Evolutionary conservation across 2,113 vertebrate species (phyloP).

Genomic region (Cryptomyrus ogoouensis): DNA sequence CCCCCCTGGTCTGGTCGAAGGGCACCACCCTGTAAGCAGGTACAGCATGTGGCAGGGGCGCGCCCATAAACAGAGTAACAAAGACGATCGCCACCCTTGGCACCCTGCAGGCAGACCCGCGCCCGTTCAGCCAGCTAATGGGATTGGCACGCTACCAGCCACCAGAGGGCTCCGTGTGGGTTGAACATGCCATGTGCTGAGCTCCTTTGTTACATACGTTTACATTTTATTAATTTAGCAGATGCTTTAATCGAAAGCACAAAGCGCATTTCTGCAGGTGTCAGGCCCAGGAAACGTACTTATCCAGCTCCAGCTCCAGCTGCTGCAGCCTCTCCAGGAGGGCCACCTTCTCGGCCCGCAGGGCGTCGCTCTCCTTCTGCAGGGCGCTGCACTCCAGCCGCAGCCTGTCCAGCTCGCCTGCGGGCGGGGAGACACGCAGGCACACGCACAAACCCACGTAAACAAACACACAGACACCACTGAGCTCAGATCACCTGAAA

Average conservation of each 20-base stretch:
- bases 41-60: background rate
- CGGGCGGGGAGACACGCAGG: background rate
- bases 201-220: background rate
- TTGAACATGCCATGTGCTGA: background rate
- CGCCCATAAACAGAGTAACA: background rate
- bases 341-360: conserved; percentile 72
- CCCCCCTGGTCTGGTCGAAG: background rate
- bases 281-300: conserved; percentile 55
- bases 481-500: background rate
- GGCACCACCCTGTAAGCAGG: background rate
- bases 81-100: background rate
- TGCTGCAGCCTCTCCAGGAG: conserved; percentile 72
- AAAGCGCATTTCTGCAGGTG: background rate
- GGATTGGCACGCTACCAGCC: background rate
- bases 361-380: conserved; percentile 75
- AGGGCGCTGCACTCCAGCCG: conserved; percentile 71
- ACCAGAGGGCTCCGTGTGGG: background rate
- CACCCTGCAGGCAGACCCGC: background rate
- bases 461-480: background rate
- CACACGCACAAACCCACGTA: background rate
- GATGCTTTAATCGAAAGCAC: background rate
- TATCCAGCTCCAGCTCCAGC: conserved; percentile 80
- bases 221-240: background rate
- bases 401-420: conserved; percentile 78
- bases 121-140: background rate